These are phyloP conservation scores for Botia kubotai DNA, from an alignment of 2,797 vertebrate genomes.

Conservation along the genomic window DNA sequence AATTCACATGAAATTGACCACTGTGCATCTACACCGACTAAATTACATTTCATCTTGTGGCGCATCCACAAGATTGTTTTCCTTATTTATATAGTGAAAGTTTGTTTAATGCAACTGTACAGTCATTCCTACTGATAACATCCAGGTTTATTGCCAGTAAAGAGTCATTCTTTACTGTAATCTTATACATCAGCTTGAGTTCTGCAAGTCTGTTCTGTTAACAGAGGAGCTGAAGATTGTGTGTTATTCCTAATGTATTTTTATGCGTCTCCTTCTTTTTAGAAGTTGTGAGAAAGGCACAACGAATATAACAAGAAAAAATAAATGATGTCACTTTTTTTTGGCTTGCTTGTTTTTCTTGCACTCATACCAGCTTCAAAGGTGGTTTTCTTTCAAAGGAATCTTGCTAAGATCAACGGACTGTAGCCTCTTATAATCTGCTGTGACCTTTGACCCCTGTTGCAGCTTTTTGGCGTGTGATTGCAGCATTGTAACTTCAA, in stretches of 20 bases:
- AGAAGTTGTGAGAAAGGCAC: not conserved
- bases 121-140: not conserved
- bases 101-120: not conserved
- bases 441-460: conserved; percentile 42
- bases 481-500: conserved; percentile 52
- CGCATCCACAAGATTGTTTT: not conserved
- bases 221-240: not conserved
- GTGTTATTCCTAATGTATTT: not conserved
- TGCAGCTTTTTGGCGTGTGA: conserved; percentile 43
- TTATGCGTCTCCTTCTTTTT: not conserved
- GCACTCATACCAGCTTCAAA: conserved; percentile 13
- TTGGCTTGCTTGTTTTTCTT: not conserved
- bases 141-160: not conserved
- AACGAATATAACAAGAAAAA: not conserved
- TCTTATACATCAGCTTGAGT: not conserved
- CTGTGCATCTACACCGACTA: conserved; percentile 1
- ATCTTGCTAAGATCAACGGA: conserved; percentile 29
- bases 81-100: not conserved
- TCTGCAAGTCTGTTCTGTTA: not conserved
- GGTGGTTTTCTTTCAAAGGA: conserved; percentile 3
- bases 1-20: not conserved
- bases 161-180: not conserved
- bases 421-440: conserved; percentile 41
- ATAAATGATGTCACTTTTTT: not conserved
- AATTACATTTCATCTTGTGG: not conserved